phyloP scores from a whole-genome alignment of 2,888 invertebrate species.

The Acanthopleura granulata region DNA sequence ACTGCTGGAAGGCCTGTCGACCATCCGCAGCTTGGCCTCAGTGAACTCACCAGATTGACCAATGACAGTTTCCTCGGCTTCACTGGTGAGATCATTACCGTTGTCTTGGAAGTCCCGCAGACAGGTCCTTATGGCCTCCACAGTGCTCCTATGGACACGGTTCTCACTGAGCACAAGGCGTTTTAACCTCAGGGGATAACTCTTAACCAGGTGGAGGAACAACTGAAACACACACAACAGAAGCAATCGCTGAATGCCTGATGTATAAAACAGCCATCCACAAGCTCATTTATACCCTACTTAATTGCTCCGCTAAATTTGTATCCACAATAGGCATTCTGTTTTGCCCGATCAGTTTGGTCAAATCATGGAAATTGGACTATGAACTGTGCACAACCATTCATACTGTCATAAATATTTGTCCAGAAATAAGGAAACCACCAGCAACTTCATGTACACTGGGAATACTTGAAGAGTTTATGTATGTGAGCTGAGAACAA shows the following conservation, averaged over 20 bases:
- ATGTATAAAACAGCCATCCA: no score
- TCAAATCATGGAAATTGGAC: no score
- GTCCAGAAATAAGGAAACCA: no score
- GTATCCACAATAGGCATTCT: no score
- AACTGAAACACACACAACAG: slow-evolving; percentile 40
- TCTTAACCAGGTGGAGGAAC: slow-evolving; percentile 54
- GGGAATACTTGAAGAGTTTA: no score
- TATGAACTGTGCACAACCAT: no score
- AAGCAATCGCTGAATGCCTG: neutral
- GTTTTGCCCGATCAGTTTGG: no score
- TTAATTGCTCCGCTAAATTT: no score
- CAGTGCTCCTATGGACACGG: slow-evolving; percentile 40
- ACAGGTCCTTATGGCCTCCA: slow-evolving; percentile 40
- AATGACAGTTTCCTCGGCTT: neutral
- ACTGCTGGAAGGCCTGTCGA: neutral
- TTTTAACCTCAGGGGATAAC: slow-evolving; percentile 46
- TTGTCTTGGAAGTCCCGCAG: neutral
- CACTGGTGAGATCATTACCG: neutral
- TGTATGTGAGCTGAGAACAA: no score
- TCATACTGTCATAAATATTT: no score
- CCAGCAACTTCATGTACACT: no score
- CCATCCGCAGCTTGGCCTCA: neutral
- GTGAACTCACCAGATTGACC: neutral
- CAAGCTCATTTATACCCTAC: no score
- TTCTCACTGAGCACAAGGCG: slow-evolving; percentile 53